Base-by-base conservation (phyloP, 2,797 vertebrate genomes). In the Tragelaphus oryx region DNA sequence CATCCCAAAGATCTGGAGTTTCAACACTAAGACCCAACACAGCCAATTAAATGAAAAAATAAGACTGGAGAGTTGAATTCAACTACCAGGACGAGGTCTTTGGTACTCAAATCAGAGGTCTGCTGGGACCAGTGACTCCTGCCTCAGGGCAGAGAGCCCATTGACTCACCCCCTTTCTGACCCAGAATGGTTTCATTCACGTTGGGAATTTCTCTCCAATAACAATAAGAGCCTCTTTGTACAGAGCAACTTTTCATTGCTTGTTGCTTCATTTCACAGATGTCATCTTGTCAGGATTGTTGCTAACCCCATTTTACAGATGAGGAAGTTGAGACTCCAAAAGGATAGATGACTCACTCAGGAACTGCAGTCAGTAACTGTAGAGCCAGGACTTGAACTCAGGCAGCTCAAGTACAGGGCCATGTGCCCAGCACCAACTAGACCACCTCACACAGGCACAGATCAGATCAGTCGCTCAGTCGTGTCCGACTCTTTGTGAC, bases 391-490 rank as follows among this genome's bases (percentile, higher is more conserved):
- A 46, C 59, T 41, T 17, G 37, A 33, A 46, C 46, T 76, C 33
- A 46, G 75, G 30, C 71, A 41, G 41, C 44, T 28, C 37, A 8
- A 60, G 52, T 5, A 18, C 10, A 52, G 79, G 18, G 30, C 30
- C n/a, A 10, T 0, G 22, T 6, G 50, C 14, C 50, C 24, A 26
- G 28, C 50, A 17, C 28, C 8, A 24, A 48, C 60, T 37, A 2
- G n/a, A n/a, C 8, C 0, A 16, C 54, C 18, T 71, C 20, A 6
- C 7, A 1, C 0, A 4, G 1, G 10, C 33, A 54, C 1, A 1
- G 41, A 41, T 41, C 41, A 5, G 41, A 41, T 41, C 41, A 41
- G 41, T 5, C 41, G 41, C 41, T 41, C 41, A 41, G 41, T 41
- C 41, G 41, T 41, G 41, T 41, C 41, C 41, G 41, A 41, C 41